Conservation (phyloP, 2,888 invertebrate genomes). For the Agrochola lychnidis region DNA sequence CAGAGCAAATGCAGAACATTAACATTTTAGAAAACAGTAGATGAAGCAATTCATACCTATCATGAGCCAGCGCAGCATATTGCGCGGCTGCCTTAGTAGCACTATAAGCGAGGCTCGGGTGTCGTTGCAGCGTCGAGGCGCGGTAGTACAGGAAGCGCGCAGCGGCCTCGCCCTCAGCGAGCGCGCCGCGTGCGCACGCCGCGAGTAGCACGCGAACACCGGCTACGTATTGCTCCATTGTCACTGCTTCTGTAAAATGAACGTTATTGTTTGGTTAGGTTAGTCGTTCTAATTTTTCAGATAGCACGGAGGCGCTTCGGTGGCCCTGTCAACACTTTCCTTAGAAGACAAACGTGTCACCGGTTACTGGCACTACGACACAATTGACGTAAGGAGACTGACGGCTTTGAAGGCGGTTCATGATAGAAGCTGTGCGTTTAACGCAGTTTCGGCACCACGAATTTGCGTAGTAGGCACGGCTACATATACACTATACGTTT, state of each 20-base stretch:
- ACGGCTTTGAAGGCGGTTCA: no score
- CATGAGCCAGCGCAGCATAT: constrained; percentile 91
- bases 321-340: no score
- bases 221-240: constrained; percentile 92
- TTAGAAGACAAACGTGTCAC: no score
- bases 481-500: no score
- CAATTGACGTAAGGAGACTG: no score
- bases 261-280: background rate
- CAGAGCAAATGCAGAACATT: no score
- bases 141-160: constrained; percentile 92
- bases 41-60: constrained; percentile 77
- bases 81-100: constrained; percentile 91
- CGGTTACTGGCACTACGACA: no score
- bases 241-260: constrained; percentile 82
- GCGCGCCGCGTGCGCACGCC: constrained; percentile 91
- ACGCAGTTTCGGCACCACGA: no score
- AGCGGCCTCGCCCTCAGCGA: constrained; percentile 92
- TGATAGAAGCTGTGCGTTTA: no score
- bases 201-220: constrained; percentile 91
- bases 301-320: no score
- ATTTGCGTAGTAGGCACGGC: no score
- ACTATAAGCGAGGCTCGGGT: constrained; percentile 91
- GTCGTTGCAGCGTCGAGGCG: constrained; percentile 92
- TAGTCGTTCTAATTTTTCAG: no score
- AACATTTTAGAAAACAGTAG: background rate